Base-by-base conservation (phyloP, 2,797 vertebrate species). In the Crocidura indochinensis region DNA sequence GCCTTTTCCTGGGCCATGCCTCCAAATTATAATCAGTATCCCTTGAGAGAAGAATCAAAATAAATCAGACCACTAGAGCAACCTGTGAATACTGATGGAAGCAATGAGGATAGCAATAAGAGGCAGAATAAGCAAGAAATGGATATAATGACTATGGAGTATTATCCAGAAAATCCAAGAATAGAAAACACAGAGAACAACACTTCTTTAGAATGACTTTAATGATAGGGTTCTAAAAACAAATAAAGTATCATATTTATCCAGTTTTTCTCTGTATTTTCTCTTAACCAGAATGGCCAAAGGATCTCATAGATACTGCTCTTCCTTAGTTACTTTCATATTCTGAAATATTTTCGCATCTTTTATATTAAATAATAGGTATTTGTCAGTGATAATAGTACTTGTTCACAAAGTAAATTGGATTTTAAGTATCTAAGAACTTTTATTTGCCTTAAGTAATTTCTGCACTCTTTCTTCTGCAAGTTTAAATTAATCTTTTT, bases 111-210 rank as follows among this genome's bases (percentile, higher is more conserved):
- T 84, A 60, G 38, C 88, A 90, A 77, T 44, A 60, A 92, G 12
- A 89, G 10, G 62, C 84, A 85, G 38, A 79, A 8, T 82, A 82
- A 71, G 15, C 68, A 24, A 29, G 11, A 19, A 88, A 77, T 80
- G 64, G 44, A 65, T 79, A 19, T 60, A 26, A 60, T 87, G 10
- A 96, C 68, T 77, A 20, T 51, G 19, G 2, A 94, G 19, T 20
- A 94, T 79, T 91, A 72, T 73, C 90, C 44, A 82, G 64, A 10
- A 91, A 94, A 90, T 49, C n/a, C 72, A 77, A 51, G 31, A 62
- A 51, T 8, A 89, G 46, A 85, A 89, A 79, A 86, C 20, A 0
- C 71, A 67, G 20, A 80, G 44, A 24, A 8, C 47, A 77, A 67
- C 19, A 31, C 49, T 92, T 86, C 20, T 90, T 73, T 83, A 20